These are phyloP conservation scores for Drosophila tani DNA, from an alignment of 1,140 invertebrate species.

Conservation along the genomic window DNA sequence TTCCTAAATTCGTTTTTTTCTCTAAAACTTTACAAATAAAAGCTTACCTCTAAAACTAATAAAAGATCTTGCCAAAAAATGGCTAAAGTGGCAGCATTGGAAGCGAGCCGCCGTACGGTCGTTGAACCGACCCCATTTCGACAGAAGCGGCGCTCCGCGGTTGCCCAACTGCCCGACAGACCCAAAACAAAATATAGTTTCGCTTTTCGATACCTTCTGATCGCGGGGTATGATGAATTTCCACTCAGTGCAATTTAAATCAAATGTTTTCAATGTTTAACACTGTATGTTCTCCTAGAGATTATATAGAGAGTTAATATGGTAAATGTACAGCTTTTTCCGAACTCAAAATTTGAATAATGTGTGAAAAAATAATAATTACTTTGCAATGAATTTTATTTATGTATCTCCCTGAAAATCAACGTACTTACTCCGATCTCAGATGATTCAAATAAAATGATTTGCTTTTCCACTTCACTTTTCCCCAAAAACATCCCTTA, in stretches of 20 bases:
- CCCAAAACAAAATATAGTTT: constrained; percentile 42
- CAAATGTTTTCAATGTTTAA: too few species aligned
- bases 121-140: constrained; percentile 39
- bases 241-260: background rate
- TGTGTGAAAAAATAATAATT: too few species aligned
- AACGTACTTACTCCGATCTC: too few species aligned
- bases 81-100: background rate
- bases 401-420: too few species aligned
- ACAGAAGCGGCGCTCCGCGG: constrained; percentile 18
- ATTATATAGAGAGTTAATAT: too few species aligned
- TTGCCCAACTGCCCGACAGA: constrained; percentile 52
- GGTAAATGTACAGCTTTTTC: too few species aligned
- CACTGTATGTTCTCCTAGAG: too few species aligned
- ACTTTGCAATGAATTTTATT: too few species aligned
- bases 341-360: too few species aligned
- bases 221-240: constrained; percentile 11
- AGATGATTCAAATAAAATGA: background rate
- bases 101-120: constrained; percentile 6
- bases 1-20: too few species aligned
- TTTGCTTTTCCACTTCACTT: background rate
- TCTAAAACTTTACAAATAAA: too few species aligned
- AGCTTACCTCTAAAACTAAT: too few species aligned
- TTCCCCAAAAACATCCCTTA: background rate
- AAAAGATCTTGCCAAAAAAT: background rate
- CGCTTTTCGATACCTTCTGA: constrained; percentile 31